phyloP scores from a whole-genome alignment of 2,888 invertebrate species.

The Hololepta plana region DNA sequence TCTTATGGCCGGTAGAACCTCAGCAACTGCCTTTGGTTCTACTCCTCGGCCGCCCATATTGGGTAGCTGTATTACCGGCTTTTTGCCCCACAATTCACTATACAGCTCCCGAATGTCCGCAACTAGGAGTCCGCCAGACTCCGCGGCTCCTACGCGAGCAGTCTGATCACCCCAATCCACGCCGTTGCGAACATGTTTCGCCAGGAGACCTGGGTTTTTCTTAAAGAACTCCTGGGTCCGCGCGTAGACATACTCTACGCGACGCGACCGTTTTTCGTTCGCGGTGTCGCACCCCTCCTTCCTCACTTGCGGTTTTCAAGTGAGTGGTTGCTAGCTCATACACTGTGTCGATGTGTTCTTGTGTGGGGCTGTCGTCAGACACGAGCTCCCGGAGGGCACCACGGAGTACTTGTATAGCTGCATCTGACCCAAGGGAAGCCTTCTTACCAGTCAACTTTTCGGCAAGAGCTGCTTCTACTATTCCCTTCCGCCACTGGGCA shows the following conservation, averaged over 20 bases:
- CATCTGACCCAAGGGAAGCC: conserved; percentile 5
- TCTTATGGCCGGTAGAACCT: conserved; percentile 7
- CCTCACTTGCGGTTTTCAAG: conserved; percentile 5
- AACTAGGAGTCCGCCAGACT: conserved; percentile 8
- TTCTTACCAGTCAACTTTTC: conserved; percentile 3
- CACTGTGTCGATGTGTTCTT: conserved; percentile 8
- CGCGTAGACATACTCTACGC: conserved; percentile 13
- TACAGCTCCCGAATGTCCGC: conserved; percentile 13
- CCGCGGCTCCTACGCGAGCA: not conserved
- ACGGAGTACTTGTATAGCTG: conserved; percentile 6
- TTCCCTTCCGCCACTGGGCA: conserved; percentile 3
- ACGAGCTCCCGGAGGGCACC: conserved; percentile 7
- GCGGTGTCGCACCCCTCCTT: not conserved
- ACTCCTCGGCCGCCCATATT: conserved; percentile 6
- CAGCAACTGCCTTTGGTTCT: conserved; percentile 2
- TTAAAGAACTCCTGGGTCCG: conserved; percentile 16
- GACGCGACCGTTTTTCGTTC: conserved; percentile 4
- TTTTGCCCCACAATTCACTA: conserved; percentile 16
- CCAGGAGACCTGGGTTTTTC: conserved; percentile 15
- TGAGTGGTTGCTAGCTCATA: conserved; percentile 5
- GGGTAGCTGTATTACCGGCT: conserved; percentile 11
- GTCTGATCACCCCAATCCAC: conserved; percentile 10
- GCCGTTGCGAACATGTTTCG: conserved; percentile 13
- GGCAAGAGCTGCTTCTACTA: conserved; percentile 4
- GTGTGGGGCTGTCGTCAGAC: conserved; percentile 7